Evolutionary conservation across 2,888 invertebrate genomes (phyloP).

Genomic region (Epistrophella euchroma): DNA sequence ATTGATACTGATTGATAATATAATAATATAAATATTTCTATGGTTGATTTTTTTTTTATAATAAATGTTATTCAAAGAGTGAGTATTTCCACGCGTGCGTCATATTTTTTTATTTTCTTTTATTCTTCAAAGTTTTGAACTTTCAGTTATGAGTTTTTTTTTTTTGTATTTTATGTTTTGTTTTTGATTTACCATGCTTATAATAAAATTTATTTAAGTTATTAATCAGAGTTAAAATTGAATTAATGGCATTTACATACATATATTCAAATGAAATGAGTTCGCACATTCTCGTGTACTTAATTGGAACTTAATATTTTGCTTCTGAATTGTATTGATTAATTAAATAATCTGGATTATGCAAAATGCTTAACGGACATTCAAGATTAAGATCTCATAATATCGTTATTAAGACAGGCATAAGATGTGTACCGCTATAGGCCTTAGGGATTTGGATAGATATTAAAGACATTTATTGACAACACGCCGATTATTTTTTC

Average conservation of each 20-base stretch:
- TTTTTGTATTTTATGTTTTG: constrained; percentile 11
- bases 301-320: no score
- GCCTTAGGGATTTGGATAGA: no score
- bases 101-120: background rate
- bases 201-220: background rate
- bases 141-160: constrained; percentile 30
- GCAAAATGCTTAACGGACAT: no score
- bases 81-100: background rate
- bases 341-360: no score
- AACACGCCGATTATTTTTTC: no score
- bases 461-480: no score
- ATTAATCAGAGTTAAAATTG: background rate
- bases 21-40: constrained; percentile 57
- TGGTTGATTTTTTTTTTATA: constrained; percentile 22
- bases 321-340: no score
- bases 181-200: constrained; percentile 2
- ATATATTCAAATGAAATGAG: background rate
- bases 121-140: constrained; percentile 40
- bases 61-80: background rate
- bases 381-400: no score
- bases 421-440: no score
- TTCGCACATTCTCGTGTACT: no score
- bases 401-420: no score
- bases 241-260: background rate
- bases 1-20: constrained; percentile 5